Conservation (phyloP, 1,140 invertebrate genomes). For the Macrostomum lignano region DNA sequence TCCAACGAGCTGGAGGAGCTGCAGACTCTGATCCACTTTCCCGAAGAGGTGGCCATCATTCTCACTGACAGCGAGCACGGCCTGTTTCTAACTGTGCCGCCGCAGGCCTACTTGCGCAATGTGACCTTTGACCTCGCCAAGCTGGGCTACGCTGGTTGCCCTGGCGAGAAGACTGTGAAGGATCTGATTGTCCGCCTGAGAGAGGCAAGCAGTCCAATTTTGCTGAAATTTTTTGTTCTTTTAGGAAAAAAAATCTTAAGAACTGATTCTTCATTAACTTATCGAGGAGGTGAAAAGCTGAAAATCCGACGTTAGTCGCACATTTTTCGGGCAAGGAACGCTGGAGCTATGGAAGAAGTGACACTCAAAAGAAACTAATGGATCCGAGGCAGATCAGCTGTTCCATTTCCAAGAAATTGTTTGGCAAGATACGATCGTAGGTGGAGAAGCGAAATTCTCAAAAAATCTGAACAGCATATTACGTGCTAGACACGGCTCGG, state of each 20-base stretch:
- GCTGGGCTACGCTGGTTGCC: too few species aligned
- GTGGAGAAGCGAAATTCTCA: too few species aligned
- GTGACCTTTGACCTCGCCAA: conserved; percentile 42
- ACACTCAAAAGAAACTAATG: too few species aligned
- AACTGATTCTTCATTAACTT: not conserved
- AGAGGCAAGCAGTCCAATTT: not conserved
- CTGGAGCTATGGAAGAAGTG: too few species aligned
- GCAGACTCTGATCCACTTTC: conserved; percentile 60
- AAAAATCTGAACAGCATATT: too few species aligned
- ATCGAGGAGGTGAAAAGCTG: not conserved
- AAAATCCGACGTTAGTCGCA: conserved; percentile 10
- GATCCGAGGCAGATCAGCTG: too few species aligned
- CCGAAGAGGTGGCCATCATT: conserved; percentile 63
- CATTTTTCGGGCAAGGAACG: too few species aligned
- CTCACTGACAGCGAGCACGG: conserved; percentile 55
- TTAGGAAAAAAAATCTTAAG: not conserved
- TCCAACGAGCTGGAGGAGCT: conserved; percentile 54
- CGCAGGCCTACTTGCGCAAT: conserved; percentile 58
- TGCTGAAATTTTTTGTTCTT: not conserved
- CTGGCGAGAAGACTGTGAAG: not conserved
- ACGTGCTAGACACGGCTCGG: too few species aligned
- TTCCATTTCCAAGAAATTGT: too few species aligned
- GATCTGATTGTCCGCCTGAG: conserved; percentile 1
- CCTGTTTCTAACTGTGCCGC: conserved; percentile 52
- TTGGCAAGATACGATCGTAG: too few species aligned